A percentile compares a stretch with the other conserved stretches of the same genome.
Evolutionary conservation across 2,113 vertebrate species (phyloP).

Genomic region (Pongo abelii): DNA sequence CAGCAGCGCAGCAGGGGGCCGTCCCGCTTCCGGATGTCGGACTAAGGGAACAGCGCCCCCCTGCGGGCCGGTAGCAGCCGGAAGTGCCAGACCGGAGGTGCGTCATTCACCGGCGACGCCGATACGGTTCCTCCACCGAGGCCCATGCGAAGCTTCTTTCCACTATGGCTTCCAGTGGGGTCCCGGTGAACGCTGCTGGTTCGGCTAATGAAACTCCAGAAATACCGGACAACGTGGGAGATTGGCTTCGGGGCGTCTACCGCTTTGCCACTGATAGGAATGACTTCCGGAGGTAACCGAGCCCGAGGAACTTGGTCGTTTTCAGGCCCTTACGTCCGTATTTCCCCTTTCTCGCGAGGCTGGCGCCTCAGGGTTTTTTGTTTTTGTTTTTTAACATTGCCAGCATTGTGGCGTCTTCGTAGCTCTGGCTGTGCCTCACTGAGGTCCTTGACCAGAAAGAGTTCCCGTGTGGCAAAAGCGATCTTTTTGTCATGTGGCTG

Average conservation of each 20-base stretch:
- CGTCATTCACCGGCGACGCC: neutral
- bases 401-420: neutral
- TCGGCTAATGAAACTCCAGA: constrained; percentile 43
- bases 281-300: constrained; percentile 92
- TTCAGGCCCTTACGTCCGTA: neutral
- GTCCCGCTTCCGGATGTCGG: accelerated
- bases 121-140: accelerated
- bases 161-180: constrained; percentile 54
- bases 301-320: neutral
- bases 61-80: neutral
- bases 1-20: no score
- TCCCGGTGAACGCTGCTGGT: constrained; percentile 75
- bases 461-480: neutral
- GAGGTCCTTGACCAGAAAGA: neutral
- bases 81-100: constrained; percentile 6
- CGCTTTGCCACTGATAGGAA: constrained; percentile 92
- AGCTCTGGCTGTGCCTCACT: neutral
- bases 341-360: neutral
- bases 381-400: no score
- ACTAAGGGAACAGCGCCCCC: accelerated
- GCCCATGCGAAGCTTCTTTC: accelerated
- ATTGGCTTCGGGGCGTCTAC: constrained; percentile 88
- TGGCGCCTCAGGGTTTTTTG: neutral
- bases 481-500: neutral
- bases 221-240: constrained; percentile 78